phyloP scores from a whole-genome alignment of 2,797 vertebrate genomes.

The Cyprinella venusta region DNA sequence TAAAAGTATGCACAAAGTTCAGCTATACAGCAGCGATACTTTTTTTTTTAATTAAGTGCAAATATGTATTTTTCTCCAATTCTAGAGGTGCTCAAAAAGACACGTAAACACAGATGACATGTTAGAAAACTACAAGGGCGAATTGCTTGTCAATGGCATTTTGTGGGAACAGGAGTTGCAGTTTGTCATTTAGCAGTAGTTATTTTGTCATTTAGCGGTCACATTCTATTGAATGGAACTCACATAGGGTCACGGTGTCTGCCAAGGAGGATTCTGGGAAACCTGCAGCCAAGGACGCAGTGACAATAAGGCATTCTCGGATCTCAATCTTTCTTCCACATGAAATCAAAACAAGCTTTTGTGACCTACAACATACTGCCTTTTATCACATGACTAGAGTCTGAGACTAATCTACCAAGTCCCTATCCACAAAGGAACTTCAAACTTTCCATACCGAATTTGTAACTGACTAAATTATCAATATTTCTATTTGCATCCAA shows the following conservation, averaged over 20 bases:
- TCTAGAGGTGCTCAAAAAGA: neutral
- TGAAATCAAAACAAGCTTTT: conserved; percentile 9
- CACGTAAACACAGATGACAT: neutral
- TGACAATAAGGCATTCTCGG: neutral
- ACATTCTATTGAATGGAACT: conserved; percentile 25
- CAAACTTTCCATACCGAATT: neutral
- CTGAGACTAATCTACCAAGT: neutral
- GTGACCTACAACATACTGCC: neutral
- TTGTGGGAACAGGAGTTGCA: conserved; percentile 3
- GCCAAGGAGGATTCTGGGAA: conserved; percentile 15
- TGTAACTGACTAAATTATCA: neutral
- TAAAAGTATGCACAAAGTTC: conserved; percentile 20
- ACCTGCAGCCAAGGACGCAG: conserved; percentile 13
- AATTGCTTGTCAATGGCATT: conserved; percentile 27
- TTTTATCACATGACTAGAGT: neutral
- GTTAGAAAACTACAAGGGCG: conserved; percentile 11
- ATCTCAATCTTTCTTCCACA: neutral
- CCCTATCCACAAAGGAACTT: neutral
- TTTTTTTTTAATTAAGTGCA: neutral
- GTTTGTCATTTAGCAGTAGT: conserved; percentile 25
- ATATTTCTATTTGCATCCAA: conserved; percentile 12
- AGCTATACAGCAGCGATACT: neutral
- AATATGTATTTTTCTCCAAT: neutral
- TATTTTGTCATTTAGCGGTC: conserved; percentile 40
- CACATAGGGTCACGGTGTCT: neutral